phyloP scores from a whole-genome alignment of 1,140 invertebrate species.

The Drosophila bocki region DNA sequence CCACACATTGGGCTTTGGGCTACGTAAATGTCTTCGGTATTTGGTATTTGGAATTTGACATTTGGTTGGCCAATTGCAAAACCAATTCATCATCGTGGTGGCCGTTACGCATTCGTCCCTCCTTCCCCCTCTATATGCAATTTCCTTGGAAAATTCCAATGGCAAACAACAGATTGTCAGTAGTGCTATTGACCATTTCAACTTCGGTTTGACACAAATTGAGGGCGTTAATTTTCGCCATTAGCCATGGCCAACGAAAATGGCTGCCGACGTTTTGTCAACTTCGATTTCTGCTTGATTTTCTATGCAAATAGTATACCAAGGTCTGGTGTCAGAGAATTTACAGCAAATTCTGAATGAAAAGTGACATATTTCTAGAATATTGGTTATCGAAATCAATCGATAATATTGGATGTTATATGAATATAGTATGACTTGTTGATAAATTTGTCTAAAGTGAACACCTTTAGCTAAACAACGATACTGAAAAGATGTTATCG shows the following conservation, averaged over 20 bases:
- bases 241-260: slow-evolving; percentile 20
- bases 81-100: slow-evolving; percentile 19
- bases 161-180: slow-evolving; percentile 11
- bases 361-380: not conserved
- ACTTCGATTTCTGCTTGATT: slow-evolving; percentile 28
- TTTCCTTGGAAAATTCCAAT: slow-evolving; percentile 17
- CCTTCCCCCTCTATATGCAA: not conserved
- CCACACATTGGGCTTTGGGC: not conserved
- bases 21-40: slow-evolving; percentile 14
- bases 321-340: not conserved
- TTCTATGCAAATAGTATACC: slow-evolving; percentile 31
- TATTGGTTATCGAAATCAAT: not conserved
- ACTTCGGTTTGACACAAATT: slow-evolving; percentile 35
- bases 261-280: slow-evolving; percentile 26
- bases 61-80: slow-evolving; percentile 15
- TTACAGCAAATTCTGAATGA: too few relatives aligned
- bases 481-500: too few relatives aligned
- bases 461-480: too few relatives aligned
- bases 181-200: slow-evolving; percentile 30
- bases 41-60: slow-evolving; percentile 10
- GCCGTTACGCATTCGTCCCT: not conserved
- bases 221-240: slow-evolving; percentile 36
- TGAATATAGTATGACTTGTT: too few relatives aligned
- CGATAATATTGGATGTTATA: too few relatives aligned
- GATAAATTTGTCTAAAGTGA: too few relatives aligned